Evolutionary conservation across 1,140 invertebrate genomes (phyloP).

Genomic region (Neoseiulus cucumeris): DNA sequence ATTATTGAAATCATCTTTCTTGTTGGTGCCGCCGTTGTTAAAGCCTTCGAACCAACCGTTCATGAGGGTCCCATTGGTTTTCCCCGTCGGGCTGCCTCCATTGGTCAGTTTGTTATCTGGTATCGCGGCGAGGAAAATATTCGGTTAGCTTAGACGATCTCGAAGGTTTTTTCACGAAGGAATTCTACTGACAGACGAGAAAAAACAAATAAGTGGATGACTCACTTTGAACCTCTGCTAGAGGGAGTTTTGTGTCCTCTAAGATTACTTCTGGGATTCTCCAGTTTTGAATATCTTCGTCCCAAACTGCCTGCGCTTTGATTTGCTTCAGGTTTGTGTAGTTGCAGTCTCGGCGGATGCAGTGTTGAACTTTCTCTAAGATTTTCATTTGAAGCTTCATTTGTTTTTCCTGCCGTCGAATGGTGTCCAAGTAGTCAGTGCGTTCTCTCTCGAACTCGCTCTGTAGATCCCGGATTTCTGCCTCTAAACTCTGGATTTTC

Average conservation of each 20-base stretch:
- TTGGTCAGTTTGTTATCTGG: background rate
- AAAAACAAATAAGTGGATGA: too few species aligned
- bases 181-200: too few species aligned
- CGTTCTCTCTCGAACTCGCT: conserved; percentile 63
- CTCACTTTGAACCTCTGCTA: background rate
- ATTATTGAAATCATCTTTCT: too few species aligned
- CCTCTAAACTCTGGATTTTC: conserved; percentile 42
- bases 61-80: background rate
- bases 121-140: too few species aligned
- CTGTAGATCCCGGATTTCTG: conserved; percentile 55
- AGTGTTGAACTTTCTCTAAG: conserved; percentile 45
- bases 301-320: conserved; percentile 47
- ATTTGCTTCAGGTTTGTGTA: conserved; percentile 46
- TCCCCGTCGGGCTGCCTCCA: background rate
- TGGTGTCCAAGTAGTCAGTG: conserved; percentile 63
- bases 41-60: conserved; percentile 5
- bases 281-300: conserved; percentile 52
- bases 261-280: conserved; percentile 43
- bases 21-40: background rate
- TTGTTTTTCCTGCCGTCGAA: conserved; percentile 50
- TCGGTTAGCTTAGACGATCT: too few species aligned
- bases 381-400: conserved; percentile 46
- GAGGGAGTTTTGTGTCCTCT: conserved; percentile 42
- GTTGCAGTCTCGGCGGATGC: conserved; percentile 49
- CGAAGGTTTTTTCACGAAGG: too few species aligned